A percentile compares a stretch with the other conserved stretches of the same genome.
These are phyloP conservation scores for Apogon talboti DNA, from an alignment of 2,797 vertebrate genomes.

Conservation along the genomic window DNA sequence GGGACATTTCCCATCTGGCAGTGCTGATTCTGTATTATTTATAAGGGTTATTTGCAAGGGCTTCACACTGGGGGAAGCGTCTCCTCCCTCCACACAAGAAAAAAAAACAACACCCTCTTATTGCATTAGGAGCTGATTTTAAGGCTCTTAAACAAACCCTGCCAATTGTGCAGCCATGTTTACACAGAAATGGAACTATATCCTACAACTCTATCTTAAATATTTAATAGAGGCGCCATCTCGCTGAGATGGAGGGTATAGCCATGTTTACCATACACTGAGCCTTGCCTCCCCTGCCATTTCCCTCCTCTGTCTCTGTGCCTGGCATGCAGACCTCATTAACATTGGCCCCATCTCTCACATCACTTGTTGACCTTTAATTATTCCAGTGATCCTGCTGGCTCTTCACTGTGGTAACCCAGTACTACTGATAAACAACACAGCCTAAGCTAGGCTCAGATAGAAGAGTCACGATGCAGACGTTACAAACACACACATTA, in stretches of 20 bases:
- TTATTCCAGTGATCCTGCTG: constrained; percentile 85
- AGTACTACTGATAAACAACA: constrained; percentile 64
- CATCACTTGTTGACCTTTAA: constrained; percentile 85
- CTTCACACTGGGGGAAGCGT: background rate
- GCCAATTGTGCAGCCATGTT: background rate
- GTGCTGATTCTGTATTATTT: too few species aligned
- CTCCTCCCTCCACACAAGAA: background rate
- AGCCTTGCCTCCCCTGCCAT: constrained; percentile 50
- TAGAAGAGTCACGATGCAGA: too few species aligned
- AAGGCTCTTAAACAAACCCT: background rate
- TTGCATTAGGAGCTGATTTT: background rate
- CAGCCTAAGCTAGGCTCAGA: constrained; percentile 36
- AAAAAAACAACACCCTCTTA: background rate
- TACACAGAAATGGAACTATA: background rate
- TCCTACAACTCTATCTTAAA: constrained; percentile 19
- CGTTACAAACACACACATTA: background rate
- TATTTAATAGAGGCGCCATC: constrained; percentile 40
- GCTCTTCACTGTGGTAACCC: constrained; percentile 75
- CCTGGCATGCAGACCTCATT: constrained; percentile 78
- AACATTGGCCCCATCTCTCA: constrained; percentile 70
- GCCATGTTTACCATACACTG: constrained; percentile 44
- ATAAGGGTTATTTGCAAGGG: too few species aligned
- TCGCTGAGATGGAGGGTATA: constrained; percentile 31
- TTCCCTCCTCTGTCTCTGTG: constrained; percentile 61
- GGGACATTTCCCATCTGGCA: too few species aligned